A percentile compares a stretch with the other conserved stretches of the same genome.
Conservation (phyloP, 2,113 vertebrate genomes). For the Myodes glareolus region DNA sequence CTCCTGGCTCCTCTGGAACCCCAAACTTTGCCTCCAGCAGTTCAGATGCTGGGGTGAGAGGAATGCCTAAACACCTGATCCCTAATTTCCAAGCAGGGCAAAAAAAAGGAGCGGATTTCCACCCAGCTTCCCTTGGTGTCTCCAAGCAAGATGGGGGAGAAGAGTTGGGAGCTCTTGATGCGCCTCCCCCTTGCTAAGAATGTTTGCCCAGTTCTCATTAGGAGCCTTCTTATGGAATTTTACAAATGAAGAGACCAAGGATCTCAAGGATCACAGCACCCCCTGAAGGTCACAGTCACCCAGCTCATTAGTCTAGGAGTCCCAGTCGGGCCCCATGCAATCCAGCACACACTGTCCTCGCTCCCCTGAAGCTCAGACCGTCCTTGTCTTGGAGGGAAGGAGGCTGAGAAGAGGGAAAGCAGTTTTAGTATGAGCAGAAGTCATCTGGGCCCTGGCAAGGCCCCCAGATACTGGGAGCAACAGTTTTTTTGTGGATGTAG, state of each 20-base stretch:
- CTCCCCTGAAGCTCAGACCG: background rate
- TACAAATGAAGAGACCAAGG: background rate
- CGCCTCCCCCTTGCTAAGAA: rapidly evolving
- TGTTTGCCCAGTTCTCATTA: background rate
- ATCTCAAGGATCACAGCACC: background rate
- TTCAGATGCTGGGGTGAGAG: background rate
- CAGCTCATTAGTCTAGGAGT: background rate
- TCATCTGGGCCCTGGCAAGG: background rate
- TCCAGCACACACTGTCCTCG: rapidly evolving
- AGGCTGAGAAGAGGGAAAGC: background rate
- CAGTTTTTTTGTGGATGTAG: background rate
- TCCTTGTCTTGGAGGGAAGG: background rate
- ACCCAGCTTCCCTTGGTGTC: background rate
- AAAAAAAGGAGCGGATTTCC: background rate
- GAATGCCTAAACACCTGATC: background rate
- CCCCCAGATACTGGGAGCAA: background rate
- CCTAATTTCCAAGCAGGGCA: background rate
- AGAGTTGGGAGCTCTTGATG: background rate
- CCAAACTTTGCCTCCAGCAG: background rate
- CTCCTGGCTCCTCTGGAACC: background rate
- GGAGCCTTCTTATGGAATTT: background rate
- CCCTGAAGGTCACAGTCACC: background rate
- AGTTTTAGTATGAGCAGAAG: background rate
- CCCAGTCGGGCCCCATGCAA: background rate
- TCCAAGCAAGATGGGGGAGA: background rate